Evolutionary conservation across 1,140 invertebrate genomes (phyloP).

Genomic region (Lethrus apterus): DNA sequence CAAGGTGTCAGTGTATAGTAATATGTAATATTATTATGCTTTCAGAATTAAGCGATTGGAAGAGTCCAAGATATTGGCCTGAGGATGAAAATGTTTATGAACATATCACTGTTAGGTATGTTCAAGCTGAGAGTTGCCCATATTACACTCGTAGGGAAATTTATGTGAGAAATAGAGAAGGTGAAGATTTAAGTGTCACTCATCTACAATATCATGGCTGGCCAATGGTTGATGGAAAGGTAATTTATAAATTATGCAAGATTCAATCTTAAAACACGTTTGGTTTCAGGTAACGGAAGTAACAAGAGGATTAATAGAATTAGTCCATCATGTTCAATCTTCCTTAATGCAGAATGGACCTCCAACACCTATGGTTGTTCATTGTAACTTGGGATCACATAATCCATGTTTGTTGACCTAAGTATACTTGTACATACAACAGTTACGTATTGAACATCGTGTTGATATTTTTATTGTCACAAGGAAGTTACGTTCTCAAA

Average conservation of each 20-base stretch:
- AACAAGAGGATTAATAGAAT: constrained; percentile 72
- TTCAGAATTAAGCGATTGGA: constrained; percentile 70
- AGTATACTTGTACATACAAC: constrained; percentile 78
- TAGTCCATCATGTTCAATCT: constrained; percentile 61
- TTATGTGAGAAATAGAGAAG: constrained; percentile 71
- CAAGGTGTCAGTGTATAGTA: constrained; percentile 84
- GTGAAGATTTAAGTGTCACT: constrained; percentile 65
- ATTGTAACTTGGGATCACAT: constrained; percentile 78
- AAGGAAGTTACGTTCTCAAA: constrained; percentile 74
- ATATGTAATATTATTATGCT: constrained; percentile 94
- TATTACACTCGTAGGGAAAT: constrained; percentile 80
- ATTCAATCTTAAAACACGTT: too few species aligned
- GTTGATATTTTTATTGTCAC: constrained; percentile 80
- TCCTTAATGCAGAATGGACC: constrained; percentile 42
- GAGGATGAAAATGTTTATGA: constrained; percentile 77
- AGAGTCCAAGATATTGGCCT: constrained; percentile 88
- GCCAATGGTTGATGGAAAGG: constrained; percentile 79
- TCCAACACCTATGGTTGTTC: constrained; percentile 63
- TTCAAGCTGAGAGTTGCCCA: constrained; percentile 79
- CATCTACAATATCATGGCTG: constrained; percentile 86
- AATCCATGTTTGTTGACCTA: constrained; percentile 82
- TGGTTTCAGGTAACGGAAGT: constrained; percentile 56
- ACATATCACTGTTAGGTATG: constrained; percentile 76
- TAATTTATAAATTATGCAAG: too few species aligned
- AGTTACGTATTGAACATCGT: constrained; percentile 70